Evolutionary conservation across 2,888 invertebrate genomes (phyloP).

Genomic region (Byasa hedistus): DNA sequence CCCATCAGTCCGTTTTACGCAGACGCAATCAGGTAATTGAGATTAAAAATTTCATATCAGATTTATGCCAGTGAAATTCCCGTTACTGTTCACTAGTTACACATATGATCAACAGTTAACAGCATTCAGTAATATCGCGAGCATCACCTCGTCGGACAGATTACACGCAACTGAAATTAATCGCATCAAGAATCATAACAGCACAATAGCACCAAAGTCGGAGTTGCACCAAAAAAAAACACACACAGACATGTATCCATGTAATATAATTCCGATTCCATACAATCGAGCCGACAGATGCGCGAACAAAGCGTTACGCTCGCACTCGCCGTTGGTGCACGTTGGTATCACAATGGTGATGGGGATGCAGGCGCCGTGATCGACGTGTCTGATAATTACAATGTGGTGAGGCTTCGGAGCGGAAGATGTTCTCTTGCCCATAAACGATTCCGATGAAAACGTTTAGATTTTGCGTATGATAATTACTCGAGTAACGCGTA

Average conservation of each 20-base stretch:
- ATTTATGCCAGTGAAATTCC: no score
- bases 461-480: conserved; percentile 2
- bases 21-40: no score
- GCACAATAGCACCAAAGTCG: conserved; percentile 38
- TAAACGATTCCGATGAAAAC: conserved; percentile 12
- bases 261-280: conserved; percentile 68
- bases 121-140: not conserved
- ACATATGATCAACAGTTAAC: not conserved
- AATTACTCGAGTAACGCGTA: not conserved
- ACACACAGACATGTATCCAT: conserved; percentile 37
- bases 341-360: conserved; percentile 55
- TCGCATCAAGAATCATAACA: conserved; percentile 14
- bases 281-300: conserved; percentile 68
- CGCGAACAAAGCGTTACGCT: conserved; percentile 61
- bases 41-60: no score
- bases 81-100: no score
- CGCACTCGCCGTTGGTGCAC: conserved; percentile 59
- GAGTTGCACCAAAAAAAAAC: conserved; percentile 39
- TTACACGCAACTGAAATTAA: conserved; percentile 1
- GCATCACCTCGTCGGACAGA: not conserved
- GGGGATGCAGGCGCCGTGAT: conserved; percentile 63
- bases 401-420: conserved; percentile 70
- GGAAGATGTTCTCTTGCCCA: conserved; percentile 45
- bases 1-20: no score
- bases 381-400: conserved; percentile 76